These are phyloP conservation scores for Diachasmimorpha longicaudata DNA, from an alignment of 1,140 invertebrate genomes.

Conservation along the genomic window DNA sequence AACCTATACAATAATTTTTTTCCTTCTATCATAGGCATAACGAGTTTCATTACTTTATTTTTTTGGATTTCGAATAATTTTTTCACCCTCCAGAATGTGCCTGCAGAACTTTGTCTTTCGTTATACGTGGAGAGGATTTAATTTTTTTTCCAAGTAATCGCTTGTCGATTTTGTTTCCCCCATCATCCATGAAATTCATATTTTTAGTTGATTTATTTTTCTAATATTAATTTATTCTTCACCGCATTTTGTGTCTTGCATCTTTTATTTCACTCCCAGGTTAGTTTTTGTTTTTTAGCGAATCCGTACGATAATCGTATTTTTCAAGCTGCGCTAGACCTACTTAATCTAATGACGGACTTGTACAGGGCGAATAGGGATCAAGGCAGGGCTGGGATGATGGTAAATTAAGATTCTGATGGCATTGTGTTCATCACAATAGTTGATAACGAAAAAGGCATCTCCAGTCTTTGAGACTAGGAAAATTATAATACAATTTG, in stretches of 20 bases:
- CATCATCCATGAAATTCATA: background rate
- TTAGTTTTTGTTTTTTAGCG: background rate
- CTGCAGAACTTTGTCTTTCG: background rate
- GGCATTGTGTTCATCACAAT: background rate
- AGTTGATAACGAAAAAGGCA: background rate
- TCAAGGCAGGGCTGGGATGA: background rate
- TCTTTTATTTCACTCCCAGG: constrained; percentile 12
- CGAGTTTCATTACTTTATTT: constrained; percentile 14
- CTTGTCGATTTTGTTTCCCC: background rate
- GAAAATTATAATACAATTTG: background rate
- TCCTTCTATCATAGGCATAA: constrained; percentile 1
- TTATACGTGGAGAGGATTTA: background rate
- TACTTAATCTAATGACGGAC: constrained; percentile 18
- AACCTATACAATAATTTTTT: constrained; percentile 48
- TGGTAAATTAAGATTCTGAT: background rate
- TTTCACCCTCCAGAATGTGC: background rate
- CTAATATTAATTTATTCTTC: background rate
- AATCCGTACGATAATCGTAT: background rate
- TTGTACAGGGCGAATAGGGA: background rate
- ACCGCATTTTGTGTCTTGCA: background rate
- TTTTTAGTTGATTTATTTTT: background rate
- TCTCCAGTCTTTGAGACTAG: background rate
- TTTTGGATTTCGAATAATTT: constrained; percentile 16
- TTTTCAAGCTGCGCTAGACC: constrained; percentile 16
- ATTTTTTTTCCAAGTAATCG: background rate